phyloP scores from a whole-genome alignment of 2,797 vertebrate species.

The Phoxinus dragarum region DNA sequence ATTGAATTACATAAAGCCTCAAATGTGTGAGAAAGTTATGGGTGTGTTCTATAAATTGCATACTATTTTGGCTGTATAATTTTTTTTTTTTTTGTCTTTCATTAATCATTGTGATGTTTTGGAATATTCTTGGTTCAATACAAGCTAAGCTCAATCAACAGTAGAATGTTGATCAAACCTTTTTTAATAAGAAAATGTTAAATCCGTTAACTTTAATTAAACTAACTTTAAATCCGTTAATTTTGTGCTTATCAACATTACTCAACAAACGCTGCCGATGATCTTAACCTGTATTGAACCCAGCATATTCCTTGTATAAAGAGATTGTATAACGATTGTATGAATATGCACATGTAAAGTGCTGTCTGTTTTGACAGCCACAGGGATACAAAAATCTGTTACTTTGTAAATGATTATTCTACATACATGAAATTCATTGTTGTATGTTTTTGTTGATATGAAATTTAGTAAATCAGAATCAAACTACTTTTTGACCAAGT shows the following conservation, averaged over 20 bases:
- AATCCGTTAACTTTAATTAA: too few relatives aligned
- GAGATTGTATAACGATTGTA: too few relatives aligned
- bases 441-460: background rate
- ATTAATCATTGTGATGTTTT: constrained; percentile 3
- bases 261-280: background rate
- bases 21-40: background rate
- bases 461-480: background rate
- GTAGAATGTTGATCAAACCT: too few relatives aligned
- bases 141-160: background rate
- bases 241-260: constrained; percentile 11
- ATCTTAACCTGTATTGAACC: too few relatives aligned
- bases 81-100: background rate
- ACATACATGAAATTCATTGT: background rate
- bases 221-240: too few relatives aligned
- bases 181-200: too few relatives aligned
- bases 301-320: background rate
- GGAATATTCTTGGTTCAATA: background rate
- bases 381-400: background rate
- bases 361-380: background rate
- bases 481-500: background rate
- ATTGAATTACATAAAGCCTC: constrained; percentile 28
- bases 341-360: too few relatives aligned
- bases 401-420: background rate
- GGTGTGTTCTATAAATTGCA: background rate
- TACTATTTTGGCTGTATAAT: background rate